A percentile compares a stretch with the other conserved stretches of the same genome.
phyloP scores from a whole-genome alignment of 1,140 invertebrate species.

The Dysdera silvatica region DNA sequence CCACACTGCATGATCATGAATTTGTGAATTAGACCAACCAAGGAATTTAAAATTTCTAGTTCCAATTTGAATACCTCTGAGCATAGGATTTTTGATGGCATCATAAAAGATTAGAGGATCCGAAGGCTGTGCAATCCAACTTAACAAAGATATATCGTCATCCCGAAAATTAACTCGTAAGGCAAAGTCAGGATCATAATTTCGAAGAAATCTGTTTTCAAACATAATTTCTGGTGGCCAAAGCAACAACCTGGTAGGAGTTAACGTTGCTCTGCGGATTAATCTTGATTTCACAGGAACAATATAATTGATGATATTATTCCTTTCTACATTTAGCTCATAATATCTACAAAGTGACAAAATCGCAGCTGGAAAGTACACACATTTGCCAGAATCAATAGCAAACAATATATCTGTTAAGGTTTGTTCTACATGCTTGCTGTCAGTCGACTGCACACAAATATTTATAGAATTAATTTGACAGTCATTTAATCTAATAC shows the following conservation, averaged over 20 bases:
- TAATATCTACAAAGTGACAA: neutral
- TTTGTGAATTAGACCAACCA: slow-evolving; percentile 25
- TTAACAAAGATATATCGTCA: slow-evolving; percentile 22
- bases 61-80: slow-evolving; percentile 6
- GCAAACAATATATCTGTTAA: neutral
- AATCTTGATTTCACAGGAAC: slow-evolving; percentile 5
- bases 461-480: neutral
- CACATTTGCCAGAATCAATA: neutral
- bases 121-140: slow-evolving; percentile 7
- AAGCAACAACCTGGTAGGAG: slow-evolving; percentile 25
- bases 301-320: neutral
- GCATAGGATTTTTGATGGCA: neutral
- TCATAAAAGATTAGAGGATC: neutral
- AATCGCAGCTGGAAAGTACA: slow-evolving; percentile 6
- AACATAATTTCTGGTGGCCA: slow-evolving; percentile 25
- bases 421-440: neutral
- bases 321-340: no score
- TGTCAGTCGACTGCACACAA: neutral
- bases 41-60: slow-evolving; percentile 20
- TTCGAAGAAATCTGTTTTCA: slow-evolving; percentile 23
- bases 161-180: slow-evolving; percentile 29
- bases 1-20: slow-evolving; percentile 26
- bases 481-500: neutral
- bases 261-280: slow-evolving; percentile 22
- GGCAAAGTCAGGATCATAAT: slow-evolving; percentile 28